Evolutionary conservation across 2,797 vertebrate species (phyloP), one percentile per base, ranked within the genome.

Genomic region (Catamblyrhynchus diadema): DNA sequence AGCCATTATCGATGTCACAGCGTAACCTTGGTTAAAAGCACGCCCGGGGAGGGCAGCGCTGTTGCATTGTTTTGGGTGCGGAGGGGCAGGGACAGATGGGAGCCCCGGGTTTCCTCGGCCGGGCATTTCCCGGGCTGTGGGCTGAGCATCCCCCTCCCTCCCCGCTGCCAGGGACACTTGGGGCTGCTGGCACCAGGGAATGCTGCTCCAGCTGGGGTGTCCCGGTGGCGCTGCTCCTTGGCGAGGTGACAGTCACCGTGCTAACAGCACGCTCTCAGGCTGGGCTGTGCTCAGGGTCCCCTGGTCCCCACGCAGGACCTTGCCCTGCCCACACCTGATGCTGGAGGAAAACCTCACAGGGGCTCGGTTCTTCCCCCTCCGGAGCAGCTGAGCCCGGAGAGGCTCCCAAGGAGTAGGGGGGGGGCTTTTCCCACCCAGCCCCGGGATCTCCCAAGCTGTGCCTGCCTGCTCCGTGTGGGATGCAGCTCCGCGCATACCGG

Each of bases 401-500:
- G 12, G 24, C 19, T 60, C 21, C 33, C 42, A 9, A 22, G 27
- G 44, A 77, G 10, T 16, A 24, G 12, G 11, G 1, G 19, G 3
- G 1, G 14, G 4, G 7, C 6, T 53, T 69, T 79, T 48, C 39
- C 45, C 27, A 32, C 12, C 14, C 33, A 86, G 4, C 4, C 20
- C 13, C 1, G 0, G 30, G 69, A 18, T 39, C n/a, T 11, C 42
- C 47, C 45, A 8, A 30, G n/a, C 45, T 2, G 0, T 35, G 47
- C 10, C 50, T 10, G 9, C 35, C 50, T 53, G 77, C 45, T 45
- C 39, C 3, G 0, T 1, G 3, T 47, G 47, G 25, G 79, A 69
- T 6, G 24, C 4, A 16, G 54, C 20, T 0, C 15, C 1, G 3
- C 2, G 20, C 2, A 2, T 3, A 5, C 0, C 0, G 0, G 13